Evolutionary conservation across 1,140 invertebrate genomes (phyloP), one percentile per base, ranked within the genome.

Genomic region (Zaprionus camerounensis): DNA sequence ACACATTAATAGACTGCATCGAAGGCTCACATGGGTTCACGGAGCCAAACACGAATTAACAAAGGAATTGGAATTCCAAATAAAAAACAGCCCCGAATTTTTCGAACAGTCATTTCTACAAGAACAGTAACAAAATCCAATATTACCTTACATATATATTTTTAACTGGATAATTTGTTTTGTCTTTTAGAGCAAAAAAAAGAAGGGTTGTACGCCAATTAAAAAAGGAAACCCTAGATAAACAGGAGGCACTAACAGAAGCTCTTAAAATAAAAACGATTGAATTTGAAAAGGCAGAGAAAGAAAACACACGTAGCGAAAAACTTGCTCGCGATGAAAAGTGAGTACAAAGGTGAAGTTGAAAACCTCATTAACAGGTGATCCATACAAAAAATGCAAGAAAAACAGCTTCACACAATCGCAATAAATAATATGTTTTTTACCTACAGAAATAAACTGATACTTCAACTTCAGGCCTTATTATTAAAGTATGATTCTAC

Each of bases 401-500:
- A 0, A 26, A 26, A 26, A 26, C 24, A 26, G 24, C 24, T 26
- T 5, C 24, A 5, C 4, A 20, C 13, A 49, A 49, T n/a, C 5
- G 7, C n/a, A 49, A n/a, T 17, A 49, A 49, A 49, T 28, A 28
- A 28, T 28, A 15, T 53, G 4, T 41, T 11, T 56, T 20, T 1
- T 13, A 1, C 5, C 22, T 2, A 3, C 24, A 88, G 85, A 49
- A 84, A 77, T 28, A 88, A 88, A 44, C 41, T 74, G 9, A 9
- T 66, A 36, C 5, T 88, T 2, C 85, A 88, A 46, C 68, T 88
- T 0, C 69, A 88, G 56, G 67, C 63, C 31, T 15, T 90, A 11
- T 65, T 90, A 4, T 74, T 58, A 13, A 88, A 85, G 38, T 88
- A 90, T 44, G 85, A 88, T 28, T 31, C 67, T 13, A 24, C 12